Base-by-base conservation (phyloP, 2,888 invertebrate species). In the Stenolophus ochropezus region DNA sequence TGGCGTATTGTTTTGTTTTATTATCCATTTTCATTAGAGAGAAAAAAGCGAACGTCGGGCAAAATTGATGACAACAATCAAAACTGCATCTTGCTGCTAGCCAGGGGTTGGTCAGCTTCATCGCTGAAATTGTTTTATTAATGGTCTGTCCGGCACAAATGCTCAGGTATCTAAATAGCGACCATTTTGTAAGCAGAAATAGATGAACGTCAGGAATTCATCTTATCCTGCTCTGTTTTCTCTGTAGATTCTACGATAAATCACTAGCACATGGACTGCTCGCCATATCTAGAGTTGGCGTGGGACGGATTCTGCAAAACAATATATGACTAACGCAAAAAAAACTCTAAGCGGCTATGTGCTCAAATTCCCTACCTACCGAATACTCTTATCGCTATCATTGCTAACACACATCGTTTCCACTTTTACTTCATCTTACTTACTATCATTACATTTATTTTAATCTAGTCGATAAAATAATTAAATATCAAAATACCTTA, bases 171-270 rank as follows among this genome's bases (percentile, higher is more conserved):
- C 76, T 76, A 53, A 75, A 51, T 53, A 33, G 42, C 33, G 20
- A 18, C 53, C 51, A 53, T 75, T 75, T 75, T 53, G 51, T 75
- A 27, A 51, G 75, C 53, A 47, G 58, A 76, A 76, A 76, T 76
- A 47, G 75, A 76, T 18, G 58, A 73, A 69, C n/a, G 73, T 73
- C 73, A 73, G 73, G 49, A 49, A 49, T 73, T 49, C 49, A 58
- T 76, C 56, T 76, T 76, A 76, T 76, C 76, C 51, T 69, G 69
- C 79, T 51, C 79, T 20, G 71, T 69, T 79, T 79, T 53, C 71
- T 11, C 25, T 6, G 18, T 65, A 69, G 79, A 79, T 79, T 69
- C 65, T 42, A 42, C 33, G 33, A 42, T 42, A 42, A 42, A 42
- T 42, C 33, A 42, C 33, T 42, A 42, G 11, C 33, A 42, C 33